Conservation (phyloP, 1,140 invertebrate genomes). For the Saxidomus purpurata region DNA sequence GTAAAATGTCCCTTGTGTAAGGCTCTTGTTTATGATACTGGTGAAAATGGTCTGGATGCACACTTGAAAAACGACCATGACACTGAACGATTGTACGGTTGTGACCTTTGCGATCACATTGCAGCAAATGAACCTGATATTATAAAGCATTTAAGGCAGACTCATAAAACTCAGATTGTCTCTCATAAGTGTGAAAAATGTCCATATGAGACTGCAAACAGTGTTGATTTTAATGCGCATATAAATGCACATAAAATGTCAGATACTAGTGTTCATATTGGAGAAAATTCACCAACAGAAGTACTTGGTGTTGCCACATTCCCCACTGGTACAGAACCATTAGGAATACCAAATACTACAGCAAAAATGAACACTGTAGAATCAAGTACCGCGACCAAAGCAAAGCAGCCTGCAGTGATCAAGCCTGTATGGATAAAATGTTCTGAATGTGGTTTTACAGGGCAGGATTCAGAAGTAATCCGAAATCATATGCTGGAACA, state of each 20-base stretch:
- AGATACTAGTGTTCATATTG: slow-evolving; percentile 42
- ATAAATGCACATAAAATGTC: slow-evolving; percentile 38
- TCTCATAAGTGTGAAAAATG: slow-evolving; percentile 60
- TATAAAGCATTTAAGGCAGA: slow-evolving; percentile 76
- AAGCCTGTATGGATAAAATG: slow-evolving; percentile 80
- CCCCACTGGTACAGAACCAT: not conserved
- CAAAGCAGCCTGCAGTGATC: slow-evolving; percentile 47
- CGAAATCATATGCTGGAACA: slow-evolving; percentile 79
- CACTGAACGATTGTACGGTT: slow-evolving; percentile 78
- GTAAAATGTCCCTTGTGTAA: slow-evolving; percentile 76
- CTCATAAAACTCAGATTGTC: slow-evolving; percentile 59
- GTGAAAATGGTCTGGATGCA: slow-evolving; percentile 72
- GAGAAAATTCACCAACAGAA: not conserved
- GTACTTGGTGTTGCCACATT: slow-evolving; percentile 56
- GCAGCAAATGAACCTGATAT: slow-evolving; percentile 77
- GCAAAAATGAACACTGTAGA: slow-evolving; percentile 17
- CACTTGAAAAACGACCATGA: slow-evolving; percentile 80
- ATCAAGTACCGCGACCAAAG: not conserved
- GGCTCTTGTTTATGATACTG: slow-evolving; percentile 60
- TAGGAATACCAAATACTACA: slow-evolving; percentile 17
- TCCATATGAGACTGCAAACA: slow-evolving; percentile 55
- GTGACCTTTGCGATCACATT: slow-evolving; percentile 81
- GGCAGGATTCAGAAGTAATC: slow-evolving; percentile 77
- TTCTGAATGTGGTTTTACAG: slow-evolving; percentile 84
- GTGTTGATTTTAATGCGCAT: slow-evolving; percentile 49